Evolutionary conservation across 1,140 invertebrate species (phyloP).

Genomic region (Drosophila nasuta): DNA sequence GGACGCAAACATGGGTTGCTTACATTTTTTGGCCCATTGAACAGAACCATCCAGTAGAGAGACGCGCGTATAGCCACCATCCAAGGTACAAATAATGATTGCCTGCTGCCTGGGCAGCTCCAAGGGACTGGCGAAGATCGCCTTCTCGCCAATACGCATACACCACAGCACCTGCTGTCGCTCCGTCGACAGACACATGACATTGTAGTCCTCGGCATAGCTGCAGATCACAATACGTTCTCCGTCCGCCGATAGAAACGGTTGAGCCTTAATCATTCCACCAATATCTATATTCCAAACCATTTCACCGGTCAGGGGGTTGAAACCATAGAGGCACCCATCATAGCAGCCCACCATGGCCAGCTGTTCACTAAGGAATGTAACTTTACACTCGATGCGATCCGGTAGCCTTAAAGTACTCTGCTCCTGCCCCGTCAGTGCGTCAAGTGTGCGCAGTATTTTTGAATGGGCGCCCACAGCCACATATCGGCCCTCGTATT

Average conservation of each 20-base stretch:
- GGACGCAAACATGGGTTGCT: constrained; percentile 70
- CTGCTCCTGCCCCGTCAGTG: constrained; percentile 53
- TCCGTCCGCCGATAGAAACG: constrained; percentile 54
- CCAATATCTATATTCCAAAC: constrained; percentile 85
- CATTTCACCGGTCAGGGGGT: constrained; percentile 81
- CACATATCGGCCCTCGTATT: constrained; percentile 62
- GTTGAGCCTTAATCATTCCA: constrained; percentile 86
- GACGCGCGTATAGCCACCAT: constrained; percentile 66
- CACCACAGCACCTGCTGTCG: constrained; percentile 64
- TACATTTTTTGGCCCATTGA: constrained; percentile 66
- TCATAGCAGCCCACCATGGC: constrained; percentile 87
- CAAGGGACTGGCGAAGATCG: constrained; percentile 65
- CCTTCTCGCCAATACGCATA: constrained; percentile 62
- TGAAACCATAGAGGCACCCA: constrained; percentile 85
- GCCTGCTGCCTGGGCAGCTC: constrained; percentile 50
- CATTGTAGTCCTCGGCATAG: constrained; percentile 75
- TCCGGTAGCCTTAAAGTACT: constrained; percentile 85
- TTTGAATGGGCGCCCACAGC: constrained; percentile 77
- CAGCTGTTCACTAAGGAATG: constrained; percentile 57
- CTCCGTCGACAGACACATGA: constrained; percentile 67
- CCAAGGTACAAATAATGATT: constrained; percentile 67
- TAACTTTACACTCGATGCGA: constrained; percentile 87
- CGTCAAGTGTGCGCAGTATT: constrained; percentile 59
- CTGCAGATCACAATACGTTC: constrained; percentile 67
- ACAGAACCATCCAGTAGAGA: constrained; percentile 55